These are phyloP conservation scores for Arnoldichthys spilopterus DNA, from an alignment of 2,797 vertebrate species.

Conservation along the genomic window DNA sequence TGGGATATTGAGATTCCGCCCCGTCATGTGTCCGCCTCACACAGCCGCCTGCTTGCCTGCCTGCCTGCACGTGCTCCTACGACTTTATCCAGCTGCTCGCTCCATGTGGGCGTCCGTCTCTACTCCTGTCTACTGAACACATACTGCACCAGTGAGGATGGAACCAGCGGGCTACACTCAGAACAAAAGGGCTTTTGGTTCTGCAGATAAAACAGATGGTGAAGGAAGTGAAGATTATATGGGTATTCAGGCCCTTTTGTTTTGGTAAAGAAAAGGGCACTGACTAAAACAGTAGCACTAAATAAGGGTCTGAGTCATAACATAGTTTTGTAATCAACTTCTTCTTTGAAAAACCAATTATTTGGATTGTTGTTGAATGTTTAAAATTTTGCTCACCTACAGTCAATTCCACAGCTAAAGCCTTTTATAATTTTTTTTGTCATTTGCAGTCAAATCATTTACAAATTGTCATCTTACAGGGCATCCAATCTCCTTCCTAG, in stretches of 20 bases:
- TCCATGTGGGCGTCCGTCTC: slow-evolving; percentile 13
- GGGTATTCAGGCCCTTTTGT: slow-evolving; percentile 27
- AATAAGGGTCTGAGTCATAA: slow-evolving; percentile 14
- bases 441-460: too few species aligned
- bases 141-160: slow-evolving; percentile 10
- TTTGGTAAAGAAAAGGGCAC: slow-evolving; percentile 10
- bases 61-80: slow-evolving; percentile 19
- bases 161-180: slow-evolving; percentile 28
- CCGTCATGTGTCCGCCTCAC: slow-evolving; percentile 18
- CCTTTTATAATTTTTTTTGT: too few species aligned
- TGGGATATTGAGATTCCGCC: slow-evolving; percentile 10
- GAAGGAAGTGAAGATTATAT: slow-evolving; percentile 33
- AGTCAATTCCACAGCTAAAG: background rate
- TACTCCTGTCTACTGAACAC: slow-evolving; percentile 25
- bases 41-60: slow-evolving; percentile 7
- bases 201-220: slow-evolving; percentile 38
- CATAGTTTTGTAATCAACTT: slow-evolving; percentile 9
- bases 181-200: slow-evolving; percentile 32
- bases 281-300: slow-evolving; percentile 1
- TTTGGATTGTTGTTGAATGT: too few species aligned
- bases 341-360: background rate
- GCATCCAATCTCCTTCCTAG: background rate
- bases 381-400: too few species aligned
- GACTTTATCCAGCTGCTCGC: slow-evolving; percentile 31
- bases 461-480: background rate